These are phyloP conservation scores for Crotalus tigris DNA, from an alignment of 2,113 vertebrate species.

Conservation along the genomic window DNA sequence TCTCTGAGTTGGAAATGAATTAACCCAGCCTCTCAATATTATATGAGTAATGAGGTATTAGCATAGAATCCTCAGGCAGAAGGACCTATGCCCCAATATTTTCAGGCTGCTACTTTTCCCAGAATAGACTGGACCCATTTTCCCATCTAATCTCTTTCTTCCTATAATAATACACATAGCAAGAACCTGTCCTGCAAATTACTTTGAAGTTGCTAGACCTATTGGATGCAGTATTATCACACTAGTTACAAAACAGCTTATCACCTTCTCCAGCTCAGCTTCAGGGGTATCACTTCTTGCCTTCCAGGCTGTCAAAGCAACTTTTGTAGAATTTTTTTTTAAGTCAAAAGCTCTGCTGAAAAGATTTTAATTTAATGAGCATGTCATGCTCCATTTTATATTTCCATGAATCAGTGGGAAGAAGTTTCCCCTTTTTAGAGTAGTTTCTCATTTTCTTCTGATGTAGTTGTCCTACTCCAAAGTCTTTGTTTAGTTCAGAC, in stretches of 20 bases:
- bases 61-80: not conserved
- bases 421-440: not conserved
- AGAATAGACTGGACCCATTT: not conserved
- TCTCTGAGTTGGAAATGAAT: not conserved
- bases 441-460: not conserved
- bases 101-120: not conserved
- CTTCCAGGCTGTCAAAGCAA: not conserved
- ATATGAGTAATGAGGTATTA: not conserved
- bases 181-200: not conserved
- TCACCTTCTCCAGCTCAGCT: not conserved
- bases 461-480: not conserved
- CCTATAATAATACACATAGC: not conserved
- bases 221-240: not conserved
- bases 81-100: not conserved
- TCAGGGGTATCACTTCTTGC: not conserved
- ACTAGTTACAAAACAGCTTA: not conserved
- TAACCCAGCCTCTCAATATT: not conserved
- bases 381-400: not conserved
- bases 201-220: not conserved
- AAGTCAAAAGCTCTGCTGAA: fast-evolving
- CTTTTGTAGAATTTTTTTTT: not conserved
- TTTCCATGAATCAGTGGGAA: not conserved
- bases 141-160: not conserved
- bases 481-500: not conserved
- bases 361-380: not conserved